These are phyloP conservation scores for Aphaenogaster floridana DNA, from an alignment of 1,140 invertebrate genomes.

Conservation along the genomic window DNA sequence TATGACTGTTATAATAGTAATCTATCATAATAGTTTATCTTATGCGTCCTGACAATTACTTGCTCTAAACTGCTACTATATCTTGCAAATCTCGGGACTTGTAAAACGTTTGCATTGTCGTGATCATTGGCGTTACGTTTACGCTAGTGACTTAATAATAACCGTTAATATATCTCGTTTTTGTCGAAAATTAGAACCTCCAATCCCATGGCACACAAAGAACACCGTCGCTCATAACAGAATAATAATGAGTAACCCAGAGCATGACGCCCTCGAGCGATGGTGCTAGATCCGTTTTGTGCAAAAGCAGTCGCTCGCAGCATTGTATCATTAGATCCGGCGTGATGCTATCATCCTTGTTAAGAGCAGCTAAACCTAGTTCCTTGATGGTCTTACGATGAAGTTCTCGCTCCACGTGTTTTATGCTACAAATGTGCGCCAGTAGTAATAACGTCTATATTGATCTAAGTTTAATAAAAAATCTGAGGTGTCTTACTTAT, in stretches of 20 bases:
- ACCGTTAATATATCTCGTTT: slow-evolving; percentile 26
- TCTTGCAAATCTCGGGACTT: slow-evolving; percentile 1
- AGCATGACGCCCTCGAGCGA: slow-evolving; percentile 89
- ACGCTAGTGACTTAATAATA: slow-evolving; percentile 7
- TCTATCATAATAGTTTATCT: not conserved
- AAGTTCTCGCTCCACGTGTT: slow-evolving; percentile 92
- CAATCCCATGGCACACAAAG: slow-evolving; percentile 98
- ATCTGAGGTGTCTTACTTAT: slow-evolving; percentile 88
- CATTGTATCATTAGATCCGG: slow-evolving; percentile 96
- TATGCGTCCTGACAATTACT: not conserved
- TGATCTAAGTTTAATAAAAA: slow-evolving; percentile 21
- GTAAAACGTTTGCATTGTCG: slow-evolving; percentile 38
- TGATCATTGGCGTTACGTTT: not conserved
- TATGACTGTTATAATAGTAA: not conserved
- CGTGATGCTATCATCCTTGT: slow-evolving; percentile 96
- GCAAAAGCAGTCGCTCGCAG: slow-evolving; percentile 90
- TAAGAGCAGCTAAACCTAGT: slow-evolving; percentile 90
- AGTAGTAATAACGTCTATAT: slow-evolving; percentile 14
- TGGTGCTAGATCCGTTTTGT: slow-evolving; percentile 84
- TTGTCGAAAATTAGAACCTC: slow-evolving; percentile 86
- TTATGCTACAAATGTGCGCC: slow-evolving; percentile 88
- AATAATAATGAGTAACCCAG: slow-evolving; percentile 96
- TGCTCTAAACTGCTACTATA: not conserved
- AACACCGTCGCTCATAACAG: slow-evolving; percentile 95
- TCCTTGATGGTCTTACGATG: slow-evolving; percentile 89